Evolutionary conservation across 1,140 invertebrate genomes (phyloP), one percentile per base, ranked within the genome.

Genomic region (Sitodiplosis mosellana): DNA sequence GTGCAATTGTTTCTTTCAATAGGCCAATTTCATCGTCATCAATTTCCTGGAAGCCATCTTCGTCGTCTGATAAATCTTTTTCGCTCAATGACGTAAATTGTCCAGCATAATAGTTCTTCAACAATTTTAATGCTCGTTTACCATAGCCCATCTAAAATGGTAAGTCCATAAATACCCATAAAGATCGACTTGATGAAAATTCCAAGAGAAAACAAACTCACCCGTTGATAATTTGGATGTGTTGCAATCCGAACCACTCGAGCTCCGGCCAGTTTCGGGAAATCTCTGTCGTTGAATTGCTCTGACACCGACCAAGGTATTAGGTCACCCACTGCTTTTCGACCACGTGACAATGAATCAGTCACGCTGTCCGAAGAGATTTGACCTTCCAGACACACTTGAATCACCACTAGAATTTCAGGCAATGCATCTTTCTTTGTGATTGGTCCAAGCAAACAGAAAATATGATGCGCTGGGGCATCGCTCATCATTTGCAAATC

Each of bases 401-500:
- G 91, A 49, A 96, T 69, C 3, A 94, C 86, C 56, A 84, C 89
- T 6, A 96, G 69, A 44, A 97, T 82, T 64, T 97, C 89, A 0
- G 94, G 94, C 47, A 97, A 66, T 37, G 71, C 59, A 51, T 81
- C 81, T 49, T 72, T 71, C 27, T 78, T 72, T 5, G 76, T 70
- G 54, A 81, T 72, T 1, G 94, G 92, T 1, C 89, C 89, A 44
- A 99, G 69, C 14, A 99, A 68, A 59, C 90, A 94, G 70, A 98
- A 99, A 17, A 99, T 63, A 66, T 96, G 87, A 71, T 99, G 95
- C 4, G 91, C 92, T 0, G 95, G 95, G 10, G 95, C 94, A 73
- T 99, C 96, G 11, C 93, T 94, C 68, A 99, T 77, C 77, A 99
- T 84, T 73, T 99, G 94, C 10, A 99, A 69, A 71, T 99, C 96